phyloP scores from a whole-genome alignment of 2,113 vertebrate species.

The Lanius collurio region DNA sequence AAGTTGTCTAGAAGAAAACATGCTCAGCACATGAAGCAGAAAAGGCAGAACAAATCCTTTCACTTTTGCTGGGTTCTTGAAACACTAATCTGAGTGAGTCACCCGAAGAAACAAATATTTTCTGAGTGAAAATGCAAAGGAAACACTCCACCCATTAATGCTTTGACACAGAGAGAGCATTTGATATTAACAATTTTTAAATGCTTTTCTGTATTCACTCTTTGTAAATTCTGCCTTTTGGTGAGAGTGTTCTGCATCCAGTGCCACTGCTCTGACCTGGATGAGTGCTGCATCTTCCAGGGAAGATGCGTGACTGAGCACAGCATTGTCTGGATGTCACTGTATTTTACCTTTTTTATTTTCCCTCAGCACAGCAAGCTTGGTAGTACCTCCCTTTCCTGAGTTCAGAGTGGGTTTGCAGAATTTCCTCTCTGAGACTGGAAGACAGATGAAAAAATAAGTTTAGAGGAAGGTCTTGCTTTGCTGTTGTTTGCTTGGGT shows the following conservation, averaged over 20 bases:
- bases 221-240: neutral
- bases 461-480: constrained; percentile 36
- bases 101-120: neutral
- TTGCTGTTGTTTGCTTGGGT: neutral
- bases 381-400: constrained; percentile 61
- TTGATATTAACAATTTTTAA: neutral
- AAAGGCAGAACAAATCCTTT: neutral
- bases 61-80: neutral
- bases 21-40: neutral
- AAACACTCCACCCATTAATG: neutral
- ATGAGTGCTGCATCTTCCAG: neutral
- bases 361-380: constrained; percentile 48
- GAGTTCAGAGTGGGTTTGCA: constrained; percentile 52
- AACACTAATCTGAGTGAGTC: neutral
- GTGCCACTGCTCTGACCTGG: neutral
- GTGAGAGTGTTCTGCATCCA: neutral
- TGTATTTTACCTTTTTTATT: constrained; percentile 52
- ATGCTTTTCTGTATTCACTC: neutral
- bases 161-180: neutral
- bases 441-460: neutral
- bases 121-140: neutral
- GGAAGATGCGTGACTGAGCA: neutral
- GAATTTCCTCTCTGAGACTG: constrained; percentile 60
- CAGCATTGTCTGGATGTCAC: neutral
- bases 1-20: neutral